A percentile compares a stretch with the other conserved stretches of the same genome.
These are phyloP conservation scores for Streptopelia turtur DNA, from an alignment of 2,797 vertebrate genomes.

Conservation along the genomic window DNA sequence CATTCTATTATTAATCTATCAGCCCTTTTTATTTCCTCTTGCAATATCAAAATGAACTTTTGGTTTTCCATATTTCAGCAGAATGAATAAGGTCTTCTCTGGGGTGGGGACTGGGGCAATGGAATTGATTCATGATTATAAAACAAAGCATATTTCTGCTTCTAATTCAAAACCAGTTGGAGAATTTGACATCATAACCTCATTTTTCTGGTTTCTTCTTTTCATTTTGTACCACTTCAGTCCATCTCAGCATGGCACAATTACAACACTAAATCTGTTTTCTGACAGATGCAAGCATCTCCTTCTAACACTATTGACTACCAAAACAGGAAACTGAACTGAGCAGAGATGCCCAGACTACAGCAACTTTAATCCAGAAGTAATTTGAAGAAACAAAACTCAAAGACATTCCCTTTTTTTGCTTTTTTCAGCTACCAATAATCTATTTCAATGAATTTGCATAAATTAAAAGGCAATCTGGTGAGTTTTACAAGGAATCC, in stretches of 20 bases:
- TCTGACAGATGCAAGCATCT: neutral
- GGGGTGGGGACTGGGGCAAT: neutral
- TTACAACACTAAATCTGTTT: neutral
- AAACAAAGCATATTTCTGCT: neutral
- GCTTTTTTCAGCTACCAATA: neutral
- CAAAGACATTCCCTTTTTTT: neutral
- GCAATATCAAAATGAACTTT: constrained; percentile 10
- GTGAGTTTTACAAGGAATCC: neutral
- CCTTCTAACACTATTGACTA: neutral
- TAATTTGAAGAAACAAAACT: neutral
- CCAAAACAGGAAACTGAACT: neutral
- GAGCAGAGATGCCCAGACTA: neutral
- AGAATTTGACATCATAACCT: neutral
- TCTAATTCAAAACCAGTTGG: neutral
- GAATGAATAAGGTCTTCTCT: neutral
- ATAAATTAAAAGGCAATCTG: neutral
- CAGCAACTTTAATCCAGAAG: neutral
- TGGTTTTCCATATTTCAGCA: neutral
- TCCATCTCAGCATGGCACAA: neutral
- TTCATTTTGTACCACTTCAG: neutral
- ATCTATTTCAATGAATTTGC: neutral
- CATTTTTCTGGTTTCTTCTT: neutral
- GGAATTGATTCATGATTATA: constrained; percentile 4
- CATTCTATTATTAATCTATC: constrained; percentile 49
- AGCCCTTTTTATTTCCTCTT: neutral